These are phyloP conservation scores for Rhabdomys pumilio DNA, from an alignment of 2,797 vertebrate species.

Conservation along the genomic window DNA sequence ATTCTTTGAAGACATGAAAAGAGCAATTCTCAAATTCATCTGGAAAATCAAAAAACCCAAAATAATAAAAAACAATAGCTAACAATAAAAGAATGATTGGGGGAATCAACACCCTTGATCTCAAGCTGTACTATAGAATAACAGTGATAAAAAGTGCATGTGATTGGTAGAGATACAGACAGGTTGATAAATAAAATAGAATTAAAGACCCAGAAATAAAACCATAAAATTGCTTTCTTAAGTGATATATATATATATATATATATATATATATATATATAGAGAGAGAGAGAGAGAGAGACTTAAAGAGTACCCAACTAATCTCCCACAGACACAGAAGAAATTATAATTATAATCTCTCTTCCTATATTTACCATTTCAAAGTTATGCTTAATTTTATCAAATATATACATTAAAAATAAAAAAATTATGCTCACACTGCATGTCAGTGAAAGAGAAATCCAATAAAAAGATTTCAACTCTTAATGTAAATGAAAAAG, in stretches of 20 bases:
- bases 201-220: no score
- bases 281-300: no score
- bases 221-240: background rate
- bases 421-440: slow-evolving; percentile 11
- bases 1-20: no score
- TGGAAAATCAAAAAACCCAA: no score
- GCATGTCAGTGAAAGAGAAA: slow-evolving; percentile 46
- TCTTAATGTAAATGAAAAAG: slow-evolving; percentile 20
- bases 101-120: no score
- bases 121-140: no score
- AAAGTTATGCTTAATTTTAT: slow-evolving; percentile 52
- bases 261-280: slow-evolving; percentile 16
- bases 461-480: slow-evolving; percentile 5
- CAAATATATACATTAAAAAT: slow-evolving; percentile 56
- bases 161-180: no score
- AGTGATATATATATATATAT: background rate
- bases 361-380: slow-evolving; percentile 61
- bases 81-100: no score
- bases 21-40: no score
- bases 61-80: no score
- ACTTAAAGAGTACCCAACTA: background rate
- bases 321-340: background rate
- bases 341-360: background rate
- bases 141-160: no score
- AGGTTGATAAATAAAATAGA: no score